A percentile compares a stretch with the other conserved stretches of the same genome.
These are phyloP conservation scores for Ranitomeya imitator DNA, from an alignment of 2,113 vertebrate species.

Conservation along the genomic window DNA sequence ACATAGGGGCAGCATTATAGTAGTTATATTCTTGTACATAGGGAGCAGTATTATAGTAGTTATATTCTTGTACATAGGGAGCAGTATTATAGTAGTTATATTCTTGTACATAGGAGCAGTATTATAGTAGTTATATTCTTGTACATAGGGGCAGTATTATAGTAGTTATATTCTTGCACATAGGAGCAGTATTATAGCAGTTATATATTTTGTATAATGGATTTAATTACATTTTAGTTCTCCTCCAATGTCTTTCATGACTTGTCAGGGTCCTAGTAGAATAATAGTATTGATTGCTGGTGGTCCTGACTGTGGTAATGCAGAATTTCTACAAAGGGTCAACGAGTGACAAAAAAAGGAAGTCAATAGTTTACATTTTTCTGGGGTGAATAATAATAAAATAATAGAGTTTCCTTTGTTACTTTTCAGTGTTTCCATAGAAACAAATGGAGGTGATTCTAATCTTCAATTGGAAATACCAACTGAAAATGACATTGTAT, in stretches of 20 bases:
- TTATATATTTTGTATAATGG: not conserved
- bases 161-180: no score
- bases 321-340: not conserved
- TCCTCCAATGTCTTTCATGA: not conserved
- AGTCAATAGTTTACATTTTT: slow-evolving; percentile 16
- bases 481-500: slow-evolving; percentile 30
- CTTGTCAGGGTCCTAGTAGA: not conserved
- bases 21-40: no score
- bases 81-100: no score
- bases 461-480: slow-evolving; percentile 56
- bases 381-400: slow-evolving; percentile 55
- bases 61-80: no score
- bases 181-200: not conserved
- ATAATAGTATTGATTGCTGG: not conserved
- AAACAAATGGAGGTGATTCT: slow-evolving; percentile 60
- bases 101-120: no score
- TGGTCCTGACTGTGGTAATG: slow-evolving; percentile 2
- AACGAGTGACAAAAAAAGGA: slow-evolving; percentile 2
- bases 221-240: no score
- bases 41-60: no score
- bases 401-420: slow-evolving; percentile 50
- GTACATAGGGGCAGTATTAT: no score
- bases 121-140: no score
- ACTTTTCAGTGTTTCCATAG: slow-evolving; percentile 59
- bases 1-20: no score